Percentiles rank a stretch among this genome's conserved stretches.
These are phyloP conservation scores for Anisognathus igniventris DNA, from an alignment of 2,797 vertebrate genomes.

Conservation along the genomic window DNA sequence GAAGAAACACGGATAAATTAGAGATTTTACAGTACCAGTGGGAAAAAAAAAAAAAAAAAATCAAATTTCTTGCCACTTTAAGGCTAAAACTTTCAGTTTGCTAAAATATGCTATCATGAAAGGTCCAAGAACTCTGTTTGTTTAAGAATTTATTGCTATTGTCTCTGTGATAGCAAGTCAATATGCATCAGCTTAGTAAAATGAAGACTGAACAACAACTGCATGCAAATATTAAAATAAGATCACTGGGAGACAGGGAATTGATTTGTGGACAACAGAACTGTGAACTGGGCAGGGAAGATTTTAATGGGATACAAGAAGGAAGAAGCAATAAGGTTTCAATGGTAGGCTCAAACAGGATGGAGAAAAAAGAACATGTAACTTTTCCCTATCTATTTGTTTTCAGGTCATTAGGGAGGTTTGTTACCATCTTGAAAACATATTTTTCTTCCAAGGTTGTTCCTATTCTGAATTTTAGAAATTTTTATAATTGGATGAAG, in stretches of 20 bases:
- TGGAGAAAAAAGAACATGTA: background rate
- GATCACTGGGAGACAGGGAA: slow-evolving; percentile 29
- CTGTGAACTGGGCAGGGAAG: slow-evolving; percentile 26
- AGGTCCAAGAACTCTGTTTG: slow-evolving; percentile 33
- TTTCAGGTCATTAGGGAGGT: background rate
- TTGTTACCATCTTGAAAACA: background rate
- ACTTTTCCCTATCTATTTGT: background rate
- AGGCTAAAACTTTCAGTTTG: background rate
- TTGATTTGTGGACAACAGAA: background rate
- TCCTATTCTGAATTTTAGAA: background rate
- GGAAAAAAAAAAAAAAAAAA: background rate
- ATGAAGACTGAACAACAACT: slow-evolving; percentile 57
- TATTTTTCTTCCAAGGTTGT: background rate
- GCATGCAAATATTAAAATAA: slow-evolving; percentile 52
- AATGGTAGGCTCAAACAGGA: background rate
- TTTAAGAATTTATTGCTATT: slow-evolving; percentile 48
- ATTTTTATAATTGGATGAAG: background rate
- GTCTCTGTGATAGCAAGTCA: slow-evolving; percentile 53
- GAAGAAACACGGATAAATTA: background rate
- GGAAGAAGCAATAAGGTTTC: background rate
- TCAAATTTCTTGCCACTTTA: background rate
- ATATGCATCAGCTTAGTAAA: slow-evolving; percentile 39
- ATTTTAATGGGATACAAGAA: slow-evolving; percentile 22
- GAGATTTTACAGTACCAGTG: background rate
- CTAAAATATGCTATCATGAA: background rate